Percentiles rank a stretch among this genome's conserved stretches.
Conservation (phyloP, 2,888 invertebrate species). For the Eupsilia transversa region DNA sequence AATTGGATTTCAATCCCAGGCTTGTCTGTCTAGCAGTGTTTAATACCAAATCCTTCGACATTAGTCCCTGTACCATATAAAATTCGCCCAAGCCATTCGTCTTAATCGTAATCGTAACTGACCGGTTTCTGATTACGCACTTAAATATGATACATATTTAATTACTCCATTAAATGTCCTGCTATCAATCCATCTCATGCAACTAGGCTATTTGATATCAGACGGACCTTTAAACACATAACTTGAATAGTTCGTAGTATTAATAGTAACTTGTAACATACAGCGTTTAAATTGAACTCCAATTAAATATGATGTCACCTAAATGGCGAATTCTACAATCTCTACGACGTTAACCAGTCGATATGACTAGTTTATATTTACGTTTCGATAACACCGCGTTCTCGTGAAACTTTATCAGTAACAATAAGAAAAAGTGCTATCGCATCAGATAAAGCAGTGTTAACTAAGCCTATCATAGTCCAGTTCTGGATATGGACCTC, state of each 20-base stretch:
- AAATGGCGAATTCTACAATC: conserved; percentile 43
- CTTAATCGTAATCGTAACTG: conserved; percentile 44
- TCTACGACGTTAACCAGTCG: background rate
- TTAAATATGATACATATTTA: conserved; percentile 64
- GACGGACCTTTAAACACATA: conserved; percentile 49
- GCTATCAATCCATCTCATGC: conserved; percentile 61
- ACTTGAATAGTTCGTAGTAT: conserved; percentile 38
- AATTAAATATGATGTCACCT: conserved; percentile 52
- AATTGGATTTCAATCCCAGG: background rate
- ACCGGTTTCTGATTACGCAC: conserved; percentile 56
- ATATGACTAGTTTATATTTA: conserved; percentile 7
- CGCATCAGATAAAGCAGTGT: background rate
- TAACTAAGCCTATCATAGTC: background rate
- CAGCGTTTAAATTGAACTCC: conserved; percentile 30
- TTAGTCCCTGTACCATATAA: background rate
- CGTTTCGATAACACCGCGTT: background rate
- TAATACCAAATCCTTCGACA: background rate
- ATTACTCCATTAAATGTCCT: conserved; percentile 56
- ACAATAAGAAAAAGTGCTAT: background rate
- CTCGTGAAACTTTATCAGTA: background rate
- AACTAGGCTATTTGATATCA: conserved; percentile 65
- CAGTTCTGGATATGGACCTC: background rate
- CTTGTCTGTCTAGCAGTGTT: background rate
- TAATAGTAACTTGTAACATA: conserved; percentile 22
- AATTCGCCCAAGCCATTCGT: conserved; percentile 34